These are phyloP conservation scores for Characodon lateralis DNA, from an alignment of 2,797 vertebrate genomes.

Conservation along the genomic window DNA sequence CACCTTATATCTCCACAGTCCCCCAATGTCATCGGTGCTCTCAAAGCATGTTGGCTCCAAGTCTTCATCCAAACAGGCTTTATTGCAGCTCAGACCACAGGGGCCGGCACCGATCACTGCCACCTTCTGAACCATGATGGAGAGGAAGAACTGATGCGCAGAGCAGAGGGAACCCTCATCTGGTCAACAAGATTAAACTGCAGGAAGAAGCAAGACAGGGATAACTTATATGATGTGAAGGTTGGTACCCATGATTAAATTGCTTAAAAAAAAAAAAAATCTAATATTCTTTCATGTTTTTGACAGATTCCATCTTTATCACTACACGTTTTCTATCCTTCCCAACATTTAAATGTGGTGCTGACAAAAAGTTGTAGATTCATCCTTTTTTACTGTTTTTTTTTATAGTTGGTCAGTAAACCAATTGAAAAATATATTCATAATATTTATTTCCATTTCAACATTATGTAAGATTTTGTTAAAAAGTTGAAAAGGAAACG, in stretches of 20 bases:
- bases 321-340: too few species aligned
- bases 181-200: neutral
- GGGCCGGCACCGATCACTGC: neutral
- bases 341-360: neutral
- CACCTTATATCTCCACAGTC: neutral
- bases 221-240: too few species aligned
- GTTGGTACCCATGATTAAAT: too few species aligned
- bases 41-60: neutral
- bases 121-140: neutral
- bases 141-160: neutral
- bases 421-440: too few species aligned
- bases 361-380: neutral
- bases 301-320: too few species aligned
- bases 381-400: too few species aligned
- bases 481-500: neutral
- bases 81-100: neutral
- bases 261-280: too few species aligned
- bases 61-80: neutral
- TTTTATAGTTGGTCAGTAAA: neutral
- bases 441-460: neutral
- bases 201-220: neutral
- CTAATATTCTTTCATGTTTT: too few species aligned
- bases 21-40: neutral
- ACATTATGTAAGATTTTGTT: neutral
- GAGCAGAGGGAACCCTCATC: neutral